phyloP scores from a whole-genome alignment of 2,113 vertebrate species.

The Cyrtonyx montezumae region DNA sequence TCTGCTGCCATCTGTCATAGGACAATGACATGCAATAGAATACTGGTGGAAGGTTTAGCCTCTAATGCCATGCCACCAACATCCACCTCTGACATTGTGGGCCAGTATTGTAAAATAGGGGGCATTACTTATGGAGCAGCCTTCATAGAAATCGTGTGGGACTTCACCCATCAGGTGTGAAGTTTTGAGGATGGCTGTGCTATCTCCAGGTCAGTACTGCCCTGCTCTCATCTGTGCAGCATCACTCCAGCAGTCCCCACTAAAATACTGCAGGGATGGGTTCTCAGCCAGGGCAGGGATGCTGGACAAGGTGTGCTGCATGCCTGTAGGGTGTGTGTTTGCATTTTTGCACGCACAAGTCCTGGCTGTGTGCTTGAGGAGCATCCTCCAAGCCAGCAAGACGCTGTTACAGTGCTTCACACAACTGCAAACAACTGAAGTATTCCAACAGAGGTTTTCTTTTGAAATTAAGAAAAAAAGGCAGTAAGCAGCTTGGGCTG shows the following conservation, averaged over 20 bases:
- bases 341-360: neutral
- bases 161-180: neutral
- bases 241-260: neutral
- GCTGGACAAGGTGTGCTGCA: neutral
- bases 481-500: neutral
- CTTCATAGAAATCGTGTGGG: no score
- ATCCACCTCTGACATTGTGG: no score
- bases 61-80: no score
- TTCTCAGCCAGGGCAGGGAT: neutral
- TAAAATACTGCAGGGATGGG: neutral
- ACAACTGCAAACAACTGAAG: neutral
- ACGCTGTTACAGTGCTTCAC: neutral
- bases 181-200: no score
- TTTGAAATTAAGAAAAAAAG: constrained; percentile 14
- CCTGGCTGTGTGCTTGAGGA: neutral
- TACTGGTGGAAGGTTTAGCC: no score
- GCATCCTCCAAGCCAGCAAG: neutral
- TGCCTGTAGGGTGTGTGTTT: fast-evolving
- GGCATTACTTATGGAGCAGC: no score
- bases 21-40: no score
- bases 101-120: no score
- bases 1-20: no score
- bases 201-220: neutral
- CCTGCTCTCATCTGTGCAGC: neutral
- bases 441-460: neutral